Conservation (phyloP, 2,888 invertebrate genomes). For the Drosophila tanythrix region DNA sequence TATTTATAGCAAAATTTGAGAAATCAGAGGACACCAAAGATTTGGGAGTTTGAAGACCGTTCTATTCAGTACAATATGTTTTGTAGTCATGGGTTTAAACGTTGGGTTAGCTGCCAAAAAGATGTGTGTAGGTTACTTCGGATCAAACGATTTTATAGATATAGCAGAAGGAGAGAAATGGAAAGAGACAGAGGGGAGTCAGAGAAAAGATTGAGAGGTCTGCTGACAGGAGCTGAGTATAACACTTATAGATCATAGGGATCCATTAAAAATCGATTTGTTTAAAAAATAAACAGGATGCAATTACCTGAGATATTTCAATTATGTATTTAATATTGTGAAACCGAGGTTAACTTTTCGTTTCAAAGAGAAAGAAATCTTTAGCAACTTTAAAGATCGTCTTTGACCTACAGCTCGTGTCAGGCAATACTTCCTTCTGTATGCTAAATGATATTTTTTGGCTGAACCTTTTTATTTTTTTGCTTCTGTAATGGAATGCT, state of each 20-base stretch:
- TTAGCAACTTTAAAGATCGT: background rate
- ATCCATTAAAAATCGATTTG: background rate
- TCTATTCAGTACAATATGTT: background rate
- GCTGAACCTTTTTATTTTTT: conserved; percentile 74
- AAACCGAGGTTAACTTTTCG: background rate
- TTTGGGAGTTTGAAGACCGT: conserved; percentile 2
- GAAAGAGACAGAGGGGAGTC: background rate
- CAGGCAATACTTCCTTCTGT: conserved; percentile 1
- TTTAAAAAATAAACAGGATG: background rate
- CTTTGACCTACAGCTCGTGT: conserved; percentile 23
- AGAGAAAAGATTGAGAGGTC: conserved; percentile 8
- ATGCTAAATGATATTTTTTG: conserved; percentile 81
- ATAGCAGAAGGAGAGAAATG: background rate
- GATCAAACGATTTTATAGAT: background rate
- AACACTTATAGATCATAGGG: background rate
- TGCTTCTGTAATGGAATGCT: conserved; percentile 3
- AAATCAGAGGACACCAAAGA: conserved; percentile 5
- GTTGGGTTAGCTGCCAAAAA: conserved; percentile 17
- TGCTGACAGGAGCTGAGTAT: conserved; percentile 25
- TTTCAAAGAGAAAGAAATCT: background rate
- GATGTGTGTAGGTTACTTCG: conserved; percentile 7
- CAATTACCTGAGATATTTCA: background rate
- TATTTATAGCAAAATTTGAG: background rate
- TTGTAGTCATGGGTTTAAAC: background rate
- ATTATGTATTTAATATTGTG: background rate